Evolutionary conservation across 2,888 invertebrate genomes (phyloP).

Genomic region (Lepidocyrtoides sp.): DNA sequence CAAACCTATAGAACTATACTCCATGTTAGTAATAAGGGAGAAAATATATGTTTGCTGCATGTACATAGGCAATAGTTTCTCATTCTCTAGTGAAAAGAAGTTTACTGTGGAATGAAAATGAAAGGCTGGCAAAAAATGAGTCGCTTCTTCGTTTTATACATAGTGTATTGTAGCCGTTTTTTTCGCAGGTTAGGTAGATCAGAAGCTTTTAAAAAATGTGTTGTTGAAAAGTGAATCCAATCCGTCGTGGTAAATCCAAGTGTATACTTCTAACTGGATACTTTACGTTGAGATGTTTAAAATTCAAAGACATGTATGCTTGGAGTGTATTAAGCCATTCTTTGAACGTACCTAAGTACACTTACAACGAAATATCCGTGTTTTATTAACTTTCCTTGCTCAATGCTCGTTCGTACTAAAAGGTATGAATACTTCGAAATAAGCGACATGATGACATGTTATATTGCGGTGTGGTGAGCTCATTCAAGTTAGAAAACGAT

Average conservation of each 20-base stretch:
- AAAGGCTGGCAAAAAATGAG: conserved; percentile 53
- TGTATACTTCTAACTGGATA: neutral
- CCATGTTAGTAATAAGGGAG: neutral
- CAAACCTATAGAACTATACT: neutral
- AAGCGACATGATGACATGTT: conserved; percentile 12
- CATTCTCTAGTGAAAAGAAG: conserved; percentile 55
- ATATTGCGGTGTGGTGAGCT: conserved; percentile 52
- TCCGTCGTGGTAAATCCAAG: neutral
- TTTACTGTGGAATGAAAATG: conserved; percentile 65
- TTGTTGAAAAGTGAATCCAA: conserved; percentile 30
- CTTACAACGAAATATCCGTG: conserved; percentile 1
- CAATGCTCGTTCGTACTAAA: neutral
- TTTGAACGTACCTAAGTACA: neutral
- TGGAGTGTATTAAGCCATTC: no score
- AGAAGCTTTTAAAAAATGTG: conserved; percentile 9
- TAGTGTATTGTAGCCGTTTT: neutral
- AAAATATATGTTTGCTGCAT: neutral
- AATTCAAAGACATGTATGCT: conserved; percentile 16
- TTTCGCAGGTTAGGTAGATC: neutral
- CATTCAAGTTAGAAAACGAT: conserved; percentile 70
- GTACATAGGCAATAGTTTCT: neutral
- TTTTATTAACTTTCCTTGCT: neutral
- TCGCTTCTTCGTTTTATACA: neutral
- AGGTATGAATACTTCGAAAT: neutral
- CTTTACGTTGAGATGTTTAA: neutral